phyloP scores from a whole-genome alignment of 2,113 vertebrate genomes.

The Catagonus wagneri region DNA sequence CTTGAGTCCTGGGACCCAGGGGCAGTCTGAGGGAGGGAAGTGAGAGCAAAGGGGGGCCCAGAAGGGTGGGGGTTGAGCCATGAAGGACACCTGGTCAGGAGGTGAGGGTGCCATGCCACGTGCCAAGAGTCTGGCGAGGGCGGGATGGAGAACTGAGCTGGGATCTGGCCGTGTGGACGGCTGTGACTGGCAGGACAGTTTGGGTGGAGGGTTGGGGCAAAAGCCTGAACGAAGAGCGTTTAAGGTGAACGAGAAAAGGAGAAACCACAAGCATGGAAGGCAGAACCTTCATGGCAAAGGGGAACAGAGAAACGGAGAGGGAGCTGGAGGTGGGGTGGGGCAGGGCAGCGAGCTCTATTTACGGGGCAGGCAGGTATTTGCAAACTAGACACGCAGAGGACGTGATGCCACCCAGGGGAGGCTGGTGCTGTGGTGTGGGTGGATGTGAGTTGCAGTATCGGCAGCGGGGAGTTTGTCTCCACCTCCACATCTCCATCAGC shows the following conservation, averaged over 20 bases:
- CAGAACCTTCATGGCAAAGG: not conserved
- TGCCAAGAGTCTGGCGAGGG: too few species aligned
- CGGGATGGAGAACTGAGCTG: fast-evolving
- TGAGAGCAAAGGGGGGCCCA: not conserved
- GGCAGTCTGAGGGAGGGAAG: not conserved
- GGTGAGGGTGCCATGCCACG: too few species aligned
- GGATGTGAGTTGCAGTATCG: not conserved
- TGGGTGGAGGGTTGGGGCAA: not conserved
- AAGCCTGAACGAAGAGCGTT: not conserved
- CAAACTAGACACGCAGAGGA: too few species aligned
- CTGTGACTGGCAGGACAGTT: not conserved
- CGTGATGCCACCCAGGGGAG: too few species aligned
- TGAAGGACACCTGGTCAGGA: not conserved
- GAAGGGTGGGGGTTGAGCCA: not conserved
- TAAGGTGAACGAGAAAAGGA: not conserved
- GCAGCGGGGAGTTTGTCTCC: not conserved
- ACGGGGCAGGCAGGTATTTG: not conserved
- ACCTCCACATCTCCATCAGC: not conserved
- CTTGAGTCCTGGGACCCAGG: not conserved
- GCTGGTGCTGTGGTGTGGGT: fast-evolving
- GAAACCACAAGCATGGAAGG: not conserved
- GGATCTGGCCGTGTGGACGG: too few species aligned
- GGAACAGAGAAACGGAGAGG: not conserved
- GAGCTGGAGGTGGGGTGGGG: not conserved
- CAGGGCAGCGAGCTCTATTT: not conserved